Base-by-base conservation (phyloP, 2,113 vertebrate species). In the Girardinichthys multiradiatus region DNA sequence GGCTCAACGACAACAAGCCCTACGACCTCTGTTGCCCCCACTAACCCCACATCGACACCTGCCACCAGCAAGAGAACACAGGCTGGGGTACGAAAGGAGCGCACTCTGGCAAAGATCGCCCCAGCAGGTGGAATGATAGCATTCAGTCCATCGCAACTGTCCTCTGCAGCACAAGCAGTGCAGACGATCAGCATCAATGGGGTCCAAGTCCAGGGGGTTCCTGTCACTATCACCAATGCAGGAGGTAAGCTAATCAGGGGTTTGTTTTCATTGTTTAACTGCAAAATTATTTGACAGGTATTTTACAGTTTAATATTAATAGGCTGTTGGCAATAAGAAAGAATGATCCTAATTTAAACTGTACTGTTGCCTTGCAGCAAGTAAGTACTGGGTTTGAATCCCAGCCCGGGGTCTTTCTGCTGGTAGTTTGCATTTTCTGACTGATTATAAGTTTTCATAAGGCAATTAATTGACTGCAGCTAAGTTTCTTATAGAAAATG, bases 151-250 rank as follows among this genome's bases (percentile, higher is more conserved):
- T 94, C 97, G 0, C 97, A 98, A 89, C 93, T 99, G 61, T 94
- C 96, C 0, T 94, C 96, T 0, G 94, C 97, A 0, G 92, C 96
- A 0, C 98, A 98, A 89, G 95, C 96, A 3, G 91, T 99, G 89
- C 98, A 99, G 91, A 99, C 98, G 78, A 98, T 99, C 91, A 99
- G 94, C 93, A 99, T 99, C 92, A 99, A 99, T 2, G 98, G 98
- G 0, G 95, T 99, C 27, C 97, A 98, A 39, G 96, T 99, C 35
- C 97, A 98, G 85, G 98, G 98, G 0, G 96, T 99, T 28, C 98
- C 98, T 0, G 95, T 99, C 73, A 99, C 98, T 74, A 98, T 99
- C 95, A 98, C 98, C 90, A 99, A 96, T 72, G 92, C 91, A 0
- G 96, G 94, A 78, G 98, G 98, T 98, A 88, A 90, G 93, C 45